Base-by-base conservation (phyloP, 2,797 vertebrate genomes). In the Spizella passerina region DNA sequence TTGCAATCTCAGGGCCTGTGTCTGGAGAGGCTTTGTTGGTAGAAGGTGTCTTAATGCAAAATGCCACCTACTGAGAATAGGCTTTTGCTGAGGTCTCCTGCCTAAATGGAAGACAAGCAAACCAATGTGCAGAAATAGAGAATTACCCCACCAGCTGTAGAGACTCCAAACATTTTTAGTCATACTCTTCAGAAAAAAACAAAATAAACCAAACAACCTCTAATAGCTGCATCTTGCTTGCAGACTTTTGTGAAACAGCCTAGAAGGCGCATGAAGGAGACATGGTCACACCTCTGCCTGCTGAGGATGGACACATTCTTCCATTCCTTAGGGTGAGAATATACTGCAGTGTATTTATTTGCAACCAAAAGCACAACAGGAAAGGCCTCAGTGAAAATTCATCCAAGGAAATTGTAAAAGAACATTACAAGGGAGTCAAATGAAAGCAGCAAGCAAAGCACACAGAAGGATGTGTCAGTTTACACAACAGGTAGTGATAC, bases 21-120 rank as follows among this genome's bases (percentile, higher is more conserved):
- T 77, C 86, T 94, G 68, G 56, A 20, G 24, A 82, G 38, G 32
- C 49, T 90, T 86, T 41, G 36, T 29, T 71, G 64, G 34, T 2
- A 2, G 55, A 93, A 89, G 18, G 22, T 5, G 0, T 55, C 49
- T 72, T 77, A 55, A 70, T 64, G 70, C 19, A 56, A 89, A 95
- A 92, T 85, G 49, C 79, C 79, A 87, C 86, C 69, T 89, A 91
- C 75, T 38, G 60, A 94, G 70, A 95, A 66, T 2, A 76, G 20
- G 20, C 41, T 82, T 71, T 88, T 12, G 1, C 41, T 53, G 32
- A 11, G 15, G 5, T 90, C 49, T 65, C 30, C 79, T 15, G 3
- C 19, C 21, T 56, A 20, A 44, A 36, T 24, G 26, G 10, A 64
- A 13, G 29, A 21, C 52, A 36, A 66, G 12, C 46, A 47, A 82